Evolutionary conservation across 1,140 invertebrate genomes (phyloP), one percentile per base, ranked within the genome.

Genomic region (Cyphomyrmex costatus): DNA sequence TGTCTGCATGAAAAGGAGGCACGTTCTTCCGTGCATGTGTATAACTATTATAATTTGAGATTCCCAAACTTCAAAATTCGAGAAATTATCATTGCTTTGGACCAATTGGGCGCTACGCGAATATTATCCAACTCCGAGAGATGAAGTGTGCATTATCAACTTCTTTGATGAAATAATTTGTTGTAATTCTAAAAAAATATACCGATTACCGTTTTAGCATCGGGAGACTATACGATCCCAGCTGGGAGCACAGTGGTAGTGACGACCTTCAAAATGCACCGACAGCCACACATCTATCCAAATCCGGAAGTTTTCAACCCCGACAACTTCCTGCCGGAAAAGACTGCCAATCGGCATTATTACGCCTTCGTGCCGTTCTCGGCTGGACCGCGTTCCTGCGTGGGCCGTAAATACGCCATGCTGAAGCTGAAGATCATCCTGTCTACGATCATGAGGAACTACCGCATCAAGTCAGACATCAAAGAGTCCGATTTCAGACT

Each of bases 341-440:
- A 97, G 78, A 96, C 96, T 3, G 95, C 96, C 8, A 96, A 96
- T 73, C 96, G 98, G 56, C 97, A 98, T 91, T 98, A 98, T 66
- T 98, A 98, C 94, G 96, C 97, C 12, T 98, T 97, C 92, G 96
- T 98, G 33, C 98, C 98, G 2, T 98, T 98, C 95, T 98, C 97
- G 3, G 98, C 98, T 76, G 98, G 98, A 61, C 97, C 97, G 0
- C 96, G 98, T 86, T 98, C 97, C 88, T 98, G 98, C 94, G 98
- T 98, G 30, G 97, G 98, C 79, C 97, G 98, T 73, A 98, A 98
- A 94, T 99, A 98, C 94, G 98, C 98, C 1, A 96, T 98, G 95
- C 95, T 98, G 65, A 98, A 99, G 93, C 95, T 98, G 82, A 98
- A 98, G 94, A 97, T 98, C n/a, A 94, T 98, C 0, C 95, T 99